phyloP scores from a whole-genome alignment of 2,113 vertebrate species.

The Phycodurus eques region DNA sequence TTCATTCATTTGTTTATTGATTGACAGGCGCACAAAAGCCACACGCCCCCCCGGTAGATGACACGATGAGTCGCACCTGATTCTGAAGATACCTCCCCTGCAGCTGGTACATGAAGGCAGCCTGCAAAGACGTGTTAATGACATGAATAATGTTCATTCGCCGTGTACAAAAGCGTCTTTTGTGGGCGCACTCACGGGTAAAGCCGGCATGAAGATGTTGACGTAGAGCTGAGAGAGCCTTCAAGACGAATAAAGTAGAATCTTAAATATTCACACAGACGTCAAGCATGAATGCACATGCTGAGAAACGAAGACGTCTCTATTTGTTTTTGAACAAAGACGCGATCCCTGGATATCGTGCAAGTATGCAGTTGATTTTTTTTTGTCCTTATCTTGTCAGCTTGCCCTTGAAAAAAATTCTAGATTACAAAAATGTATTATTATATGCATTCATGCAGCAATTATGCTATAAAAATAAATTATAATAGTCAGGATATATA shows the following conservation, averaged over 20 bases:
- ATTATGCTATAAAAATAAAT: too few relatives aligned
- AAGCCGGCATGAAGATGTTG: slow-evolving; percentile 86
- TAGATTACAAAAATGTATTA: too few relatives aligned
- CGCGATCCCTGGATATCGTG: too few relatives aligned
- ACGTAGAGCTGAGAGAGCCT: slow-evolving; percentile 89
- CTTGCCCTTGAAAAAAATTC: too few relatives aligned
- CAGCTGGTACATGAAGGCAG: slow-evolving; percentile 85
- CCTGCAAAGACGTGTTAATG: slow-evolving; percentile 67
- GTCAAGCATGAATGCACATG: not conserved
- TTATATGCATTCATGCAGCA: not conserved
- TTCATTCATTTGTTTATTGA: not conserved
- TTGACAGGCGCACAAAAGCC: not conserved
- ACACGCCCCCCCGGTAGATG: not conserved
- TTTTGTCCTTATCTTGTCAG: too few relatives aligned
- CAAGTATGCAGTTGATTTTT: too few relatives aligned
- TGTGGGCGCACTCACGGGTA: slow-evolving; percentile 80
- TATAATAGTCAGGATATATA: too few relatives aligned
- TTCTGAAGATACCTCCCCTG: slow-evolving; percentile 84
- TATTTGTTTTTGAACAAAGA: not conserved
- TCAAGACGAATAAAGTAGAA: slow-evolving; percentile 23
- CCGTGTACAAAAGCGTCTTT: slow-evolving; percentile 14
- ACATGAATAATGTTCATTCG: slow-evolving; percentile 25
- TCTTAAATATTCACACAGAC: not conserved
- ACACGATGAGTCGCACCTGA: slow-evolving; percentile 74
- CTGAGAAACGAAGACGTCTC: not conserved